phyloP scores from a whole-genome alignment of 2,797 vertebrate species.

The Anabas testudineus region DNA sequence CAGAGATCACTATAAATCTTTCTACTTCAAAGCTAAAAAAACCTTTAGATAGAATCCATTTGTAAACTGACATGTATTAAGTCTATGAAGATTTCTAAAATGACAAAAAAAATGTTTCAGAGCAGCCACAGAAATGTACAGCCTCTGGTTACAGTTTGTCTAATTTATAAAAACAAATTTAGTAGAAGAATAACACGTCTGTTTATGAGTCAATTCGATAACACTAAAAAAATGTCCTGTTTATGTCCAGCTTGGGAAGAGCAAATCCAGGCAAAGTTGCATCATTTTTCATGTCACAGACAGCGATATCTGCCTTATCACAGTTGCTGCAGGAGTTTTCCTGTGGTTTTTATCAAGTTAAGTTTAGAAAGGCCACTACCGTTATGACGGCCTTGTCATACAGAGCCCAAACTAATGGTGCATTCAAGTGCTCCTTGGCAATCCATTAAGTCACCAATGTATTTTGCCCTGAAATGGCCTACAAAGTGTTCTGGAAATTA shows the following conservation, averaged over 20 bases:
- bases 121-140: background rate
- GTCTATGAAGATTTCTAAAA: too few relatives aligned
- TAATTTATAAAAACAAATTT: background rate
- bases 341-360: background rate
- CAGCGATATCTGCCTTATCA: too few relatives aligned
- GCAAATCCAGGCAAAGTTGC: conserved; percentile 13
- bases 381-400: background rate
- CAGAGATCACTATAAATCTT: too few relatives aligned
- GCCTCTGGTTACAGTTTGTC: conserved; percentile 4
- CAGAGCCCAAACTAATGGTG: background rate
- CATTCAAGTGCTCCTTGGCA: background rate
- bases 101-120: background rate
- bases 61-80: too few relatives aligned
- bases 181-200: background rate
- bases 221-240: conserved; percentile 14
- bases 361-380: background rate
- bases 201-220: background rate
- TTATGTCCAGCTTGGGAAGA: conserved; percentile 4
- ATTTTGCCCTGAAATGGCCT: background rate
- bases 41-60: too few relatives aligned
- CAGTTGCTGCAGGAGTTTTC: too few relatives aligned
- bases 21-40: too few relatives aligned
- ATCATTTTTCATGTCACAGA: conserved; percentile 6
- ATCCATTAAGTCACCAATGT: background rate
- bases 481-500: background rate